A percentile compares a stretch with the other conserved stretches of the same genome.
These are phyloP conservation scores for Crax fasciolata DNA, from an alignment of 2,797 vertebrate species.

Conservation along the genomic window DNA sequence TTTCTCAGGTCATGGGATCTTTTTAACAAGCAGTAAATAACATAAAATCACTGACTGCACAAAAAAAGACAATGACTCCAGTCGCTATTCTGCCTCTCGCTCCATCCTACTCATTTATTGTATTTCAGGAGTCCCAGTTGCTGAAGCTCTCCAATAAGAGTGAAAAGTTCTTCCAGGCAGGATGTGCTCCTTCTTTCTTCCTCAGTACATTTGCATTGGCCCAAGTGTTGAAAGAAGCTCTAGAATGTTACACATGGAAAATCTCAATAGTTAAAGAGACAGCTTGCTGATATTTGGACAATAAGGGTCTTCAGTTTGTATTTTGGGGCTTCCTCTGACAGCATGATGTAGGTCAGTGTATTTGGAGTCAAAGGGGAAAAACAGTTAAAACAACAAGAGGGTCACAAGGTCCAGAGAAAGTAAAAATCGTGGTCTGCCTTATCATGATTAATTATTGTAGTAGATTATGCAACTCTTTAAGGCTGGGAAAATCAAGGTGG, in stretches of 20 bases:
- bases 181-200: background rate
- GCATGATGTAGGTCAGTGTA: background rate
- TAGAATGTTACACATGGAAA: background rate
- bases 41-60: background rate
- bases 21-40: background rate
- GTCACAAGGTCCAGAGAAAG: background rate
- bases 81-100: background rate
- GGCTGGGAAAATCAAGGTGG: background rate
- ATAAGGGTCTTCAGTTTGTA: background rate
- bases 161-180: background rate
- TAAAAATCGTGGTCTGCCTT: background rate
- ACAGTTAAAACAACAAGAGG: background rate
- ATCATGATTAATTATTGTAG: background rate
- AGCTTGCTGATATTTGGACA: background rate
- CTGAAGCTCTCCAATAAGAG: background rate
- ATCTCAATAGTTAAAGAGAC: background rate
- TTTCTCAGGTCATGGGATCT: background rate
- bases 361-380: background rate
- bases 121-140: background rate
- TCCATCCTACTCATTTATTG: background rate
- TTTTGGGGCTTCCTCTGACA: background rate
- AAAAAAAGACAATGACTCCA: fast-evolving
- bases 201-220: fast-evolving
- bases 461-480: background rate
- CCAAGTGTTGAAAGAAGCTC: background rate